These are phyloP conservation scores for Anthopleura xanthogrammica DNA, from an alignment of 92 coral and sea anemone species.

Conservation along the genomic window DNA sequence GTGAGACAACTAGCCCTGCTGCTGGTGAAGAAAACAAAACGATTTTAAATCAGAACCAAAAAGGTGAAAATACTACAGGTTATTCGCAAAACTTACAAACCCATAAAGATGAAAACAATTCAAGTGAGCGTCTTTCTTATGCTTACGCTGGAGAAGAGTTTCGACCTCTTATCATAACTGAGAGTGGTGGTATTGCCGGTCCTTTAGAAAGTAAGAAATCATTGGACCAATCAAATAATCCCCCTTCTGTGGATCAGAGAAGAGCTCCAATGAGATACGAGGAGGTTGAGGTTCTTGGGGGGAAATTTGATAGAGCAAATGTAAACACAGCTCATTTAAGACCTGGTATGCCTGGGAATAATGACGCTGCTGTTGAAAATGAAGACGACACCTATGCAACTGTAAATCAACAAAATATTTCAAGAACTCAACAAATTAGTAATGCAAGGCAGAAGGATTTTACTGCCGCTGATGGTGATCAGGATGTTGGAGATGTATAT, in stretches of 20 bases:
- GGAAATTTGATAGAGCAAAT: slow-evolving; percentile 81
- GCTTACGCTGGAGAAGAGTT: slow-evolving; percentile 73
- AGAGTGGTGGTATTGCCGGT: slow-evolving; percentile 47
- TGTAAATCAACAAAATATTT: slow-evolving; percentile 1
- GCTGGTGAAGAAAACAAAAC: slow-evolving; percentile 70
- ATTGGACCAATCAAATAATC: not conserved
- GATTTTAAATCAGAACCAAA: slow-evolving; percentile 19
- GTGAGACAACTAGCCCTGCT: slow-evolving; percentile 73
- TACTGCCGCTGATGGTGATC: not conserved
- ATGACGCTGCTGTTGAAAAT: slow-evolving; percentile 14
- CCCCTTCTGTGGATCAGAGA: slow-evolving; percentile 7
- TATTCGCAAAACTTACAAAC: slow-evolving; percentile 35
- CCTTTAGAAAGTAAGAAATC: slow-evolving; percentile 23
- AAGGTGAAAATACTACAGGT: slow-evolving; percentile 2
- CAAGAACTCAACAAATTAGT: slow-evolving; percentile 28
- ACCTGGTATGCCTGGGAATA: slow-evolving; percentile 18
- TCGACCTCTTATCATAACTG: slow-evolving; percentile 66
- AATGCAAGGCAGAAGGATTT: not conserved
- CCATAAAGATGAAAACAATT: not conserved
- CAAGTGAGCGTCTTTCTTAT: slow-evolving; percentile 26
- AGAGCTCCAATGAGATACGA: slow-evolving; percentile 44
- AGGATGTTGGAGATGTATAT: slow-evolving; percentile 48
- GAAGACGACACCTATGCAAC: slow-evolving; percentile 19
- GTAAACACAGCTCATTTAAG: slow-evolving; percentile 31
- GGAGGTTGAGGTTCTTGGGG: slow-evolving; percentile 64